A percentile compares a stretch with the other conserved stretches of the same genome.
Conservation (phyloP, 1,140 invertebrate species). For the Brachionus rotundiformis region DNA sequence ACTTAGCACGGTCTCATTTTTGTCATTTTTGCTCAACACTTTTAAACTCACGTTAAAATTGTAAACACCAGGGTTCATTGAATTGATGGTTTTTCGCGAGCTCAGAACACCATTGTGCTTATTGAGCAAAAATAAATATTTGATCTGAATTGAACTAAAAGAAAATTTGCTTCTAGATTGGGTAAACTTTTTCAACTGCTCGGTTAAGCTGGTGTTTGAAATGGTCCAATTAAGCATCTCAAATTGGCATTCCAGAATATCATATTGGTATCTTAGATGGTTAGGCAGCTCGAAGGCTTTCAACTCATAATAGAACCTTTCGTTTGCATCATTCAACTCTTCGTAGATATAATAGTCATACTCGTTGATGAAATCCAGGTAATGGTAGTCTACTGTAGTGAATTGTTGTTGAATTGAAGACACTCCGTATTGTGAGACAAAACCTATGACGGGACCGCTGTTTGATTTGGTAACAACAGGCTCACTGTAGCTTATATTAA, state of each 20-base stretch:
- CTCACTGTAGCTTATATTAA: background rate
- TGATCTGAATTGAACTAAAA: background rate
- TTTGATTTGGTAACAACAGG: too few relatives aligned
- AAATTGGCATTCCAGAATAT: background rate
- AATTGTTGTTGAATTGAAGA: constrained; percentile 2
- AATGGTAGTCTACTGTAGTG: background rate
- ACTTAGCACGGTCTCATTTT: background rate
- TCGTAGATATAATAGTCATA: constrained; percentile 46
- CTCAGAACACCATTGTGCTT: constrained; percentile 46
- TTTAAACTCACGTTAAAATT: constrained; percentile 25
- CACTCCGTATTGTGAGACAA: background rate
- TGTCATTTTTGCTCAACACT: constrained; percentile 24
- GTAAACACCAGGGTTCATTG: constrained; percentile 23
- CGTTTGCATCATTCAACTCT: constrained; percentile 5
- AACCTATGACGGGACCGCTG: background rate
- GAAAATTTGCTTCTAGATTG: background rate
- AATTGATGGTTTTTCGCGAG: constrained; percentile 32
- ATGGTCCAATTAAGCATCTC: background rate
- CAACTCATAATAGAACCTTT: constrained; percentile 44
- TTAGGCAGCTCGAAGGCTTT: background rate
- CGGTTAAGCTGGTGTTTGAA: background rate
- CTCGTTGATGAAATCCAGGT: background rate
- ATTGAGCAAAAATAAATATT: constrained; percentile 38
- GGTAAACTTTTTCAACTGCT: background rate
- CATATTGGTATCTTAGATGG: background rate